Conservation (phyloP, 2,797 vertebrate species). For the Pygocentrus nattereri region DNA sequence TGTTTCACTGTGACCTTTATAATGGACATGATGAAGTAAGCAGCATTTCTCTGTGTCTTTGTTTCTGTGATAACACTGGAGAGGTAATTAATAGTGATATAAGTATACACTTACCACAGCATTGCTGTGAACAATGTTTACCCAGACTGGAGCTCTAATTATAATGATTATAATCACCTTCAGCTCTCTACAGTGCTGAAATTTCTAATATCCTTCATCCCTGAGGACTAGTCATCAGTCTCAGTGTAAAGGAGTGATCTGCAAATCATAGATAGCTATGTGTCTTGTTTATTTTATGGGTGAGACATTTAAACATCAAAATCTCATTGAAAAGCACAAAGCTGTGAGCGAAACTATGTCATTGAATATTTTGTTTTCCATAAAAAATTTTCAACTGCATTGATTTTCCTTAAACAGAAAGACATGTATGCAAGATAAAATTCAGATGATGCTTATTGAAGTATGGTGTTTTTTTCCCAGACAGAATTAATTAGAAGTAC, state of each 20-base stretch:
- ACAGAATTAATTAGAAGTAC: too few relatives aligned
- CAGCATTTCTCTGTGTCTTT: neutral
- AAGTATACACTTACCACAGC: neutral
- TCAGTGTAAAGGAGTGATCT: neutral
- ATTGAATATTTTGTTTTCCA: too few relatives aligned
- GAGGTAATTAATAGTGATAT: conserved; percentile 14
- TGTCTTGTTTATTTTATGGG: neutral
- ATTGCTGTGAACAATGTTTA: neutral
- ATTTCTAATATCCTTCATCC: neutral
- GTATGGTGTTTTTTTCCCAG: too few relatives aligned
- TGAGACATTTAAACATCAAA: neutral
- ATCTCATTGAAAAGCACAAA: neutral
- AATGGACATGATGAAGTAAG: neutral
- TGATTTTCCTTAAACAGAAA: neutral
- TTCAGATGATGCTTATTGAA: too few relatives aligned
- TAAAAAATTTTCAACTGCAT: too few relatives aligned
- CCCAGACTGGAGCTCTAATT: neutral
- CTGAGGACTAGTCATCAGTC: neutral
- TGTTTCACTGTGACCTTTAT: neutral
- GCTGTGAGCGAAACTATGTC: neutral
- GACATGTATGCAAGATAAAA: neutral
- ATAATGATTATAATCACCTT: neutral
- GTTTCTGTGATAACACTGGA: neutral
- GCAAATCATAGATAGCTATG: neutral
- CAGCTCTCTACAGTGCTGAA: neutral